phyloP scores from a whole-genome alignment of 2,797 vertebrate species.

The Sebastes matsubarae region DNA sequence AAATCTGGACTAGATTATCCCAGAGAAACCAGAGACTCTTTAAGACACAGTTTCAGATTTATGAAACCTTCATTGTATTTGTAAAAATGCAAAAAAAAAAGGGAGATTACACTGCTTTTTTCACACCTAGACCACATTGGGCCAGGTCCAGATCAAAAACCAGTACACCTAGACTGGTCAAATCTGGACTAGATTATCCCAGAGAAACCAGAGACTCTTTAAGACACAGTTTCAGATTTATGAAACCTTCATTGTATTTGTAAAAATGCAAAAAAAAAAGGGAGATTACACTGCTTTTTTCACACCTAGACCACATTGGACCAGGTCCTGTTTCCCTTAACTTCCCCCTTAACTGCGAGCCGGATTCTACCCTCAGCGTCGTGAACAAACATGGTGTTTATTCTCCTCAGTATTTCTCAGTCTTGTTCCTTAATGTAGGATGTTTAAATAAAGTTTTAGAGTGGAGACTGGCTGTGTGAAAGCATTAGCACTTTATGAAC shows the following conservation, averaged over 20 bases:
- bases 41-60: neutral
- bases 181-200: neutral
- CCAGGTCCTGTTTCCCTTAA: neutral
- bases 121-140: too few species aligned
- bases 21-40: neutral
- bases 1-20: neutral
- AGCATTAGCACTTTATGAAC: conserved; percentile 61
- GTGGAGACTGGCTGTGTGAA: conserved; percentile 2
- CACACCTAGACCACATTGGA: too few species aligned
- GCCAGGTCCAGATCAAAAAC: too few species aligned
- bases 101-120: neutral
- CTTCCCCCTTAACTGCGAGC: neutral
- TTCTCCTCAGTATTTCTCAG: conserved; percentile 1
- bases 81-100: neutral
- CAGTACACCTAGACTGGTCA: neutral
- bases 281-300: neutral
- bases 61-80: neutral
- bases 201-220: neutral
- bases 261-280: neutral
- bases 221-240: neutral
- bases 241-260: neutral
- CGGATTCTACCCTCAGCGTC: neutral
- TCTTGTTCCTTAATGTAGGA: neutral
- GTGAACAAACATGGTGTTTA: neutral
- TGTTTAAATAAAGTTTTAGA: neutral